Conservation (phyloP, 2,888 invertebrate genomes). For the Eumacrocentrus americanus region DNA sequence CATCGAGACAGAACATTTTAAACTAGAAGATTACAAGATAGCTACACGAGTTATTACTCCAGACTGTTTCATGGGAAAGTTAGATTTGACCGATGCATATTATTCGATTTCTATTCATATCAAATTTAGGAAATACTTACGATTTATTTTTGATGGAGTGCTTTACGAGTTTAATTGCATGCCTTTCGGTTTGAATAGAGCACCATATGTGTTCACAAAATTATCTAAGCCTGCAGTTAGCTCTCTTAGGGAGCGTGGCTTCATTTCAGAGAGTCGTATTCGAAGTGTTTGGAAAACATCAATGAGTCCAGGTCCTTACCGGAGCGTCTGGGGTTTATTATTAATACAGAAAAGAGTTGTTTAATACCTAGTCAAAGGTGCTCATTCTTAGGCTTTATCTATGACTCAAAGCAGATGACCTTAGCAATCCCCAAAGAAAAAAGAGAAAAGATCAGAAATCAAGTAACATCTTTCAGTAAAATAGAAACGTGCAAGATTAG, state of each 20-base stretch:
- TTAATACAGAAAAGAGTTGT: background rate
- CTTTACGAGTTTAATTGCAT: conserved; percentile 36
- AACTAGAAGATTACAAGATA: conserved; percentile 24
- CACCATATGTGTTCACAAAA: background rate
- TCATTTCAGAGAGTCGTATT: background rate
- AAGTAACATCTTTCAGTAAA: background rate
- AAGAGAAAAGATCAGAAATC: no score
- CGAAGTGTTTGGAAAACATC: background rate
- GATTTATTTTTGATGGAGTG: no score
- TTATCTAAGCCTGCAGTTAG: conserved; percentile 30
- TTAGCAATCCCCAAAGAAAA: background rate
- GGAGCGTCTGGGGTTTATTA: background rate
- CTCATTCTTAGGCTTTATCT: background rate
- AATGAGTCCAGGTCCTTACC: background rate
- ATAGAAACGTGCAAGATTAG: background rate
- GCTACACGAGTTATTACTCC: no score
- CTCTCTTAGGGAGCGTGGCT: background rate
- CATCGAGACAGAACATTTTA: no score
- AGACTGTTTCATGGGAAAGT: conserved; percentile 27
- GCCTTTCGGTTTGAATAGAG: conserved; percentile 29
- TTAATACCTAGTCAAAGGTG: background rate
- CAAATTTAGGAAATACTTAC: conserved; percentile 38
- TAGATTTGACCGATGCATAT: no score
- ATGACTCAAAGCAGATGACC: background rate
- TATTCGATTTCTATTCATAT: no score